Percentiles rank a stretch among this genome's conserved stretches.
phyloP scores from a whole-genome alignment of 2,797 vertebrate genomes.

The Myoxocephalus aenaeus region DNA sequence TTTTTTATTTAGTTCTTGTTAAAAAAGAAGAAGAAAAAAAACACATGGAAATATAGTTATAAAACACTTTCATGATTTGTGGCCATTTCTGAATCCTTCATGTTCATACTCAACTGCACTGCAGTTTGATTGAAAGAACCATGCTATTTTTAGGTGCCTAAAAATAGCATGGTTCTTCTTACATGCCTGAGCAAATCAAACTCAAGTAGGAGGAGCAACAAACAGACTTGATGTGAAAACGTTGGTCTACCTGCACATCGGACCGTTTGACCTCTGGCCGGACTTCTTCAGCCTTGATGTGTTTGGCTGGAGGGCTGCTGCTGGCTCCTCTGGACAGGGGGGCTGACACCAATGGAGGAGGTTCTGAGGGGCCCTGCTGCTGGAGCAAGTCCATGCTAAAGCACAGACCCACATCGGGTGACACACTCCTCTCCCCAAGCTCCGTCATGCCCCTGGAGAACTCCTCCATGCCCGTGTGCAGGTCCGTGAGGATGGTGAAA shows the following conservation, averaged over 20 bases:
- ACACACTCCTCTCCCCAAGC: conserved; percentile 83
- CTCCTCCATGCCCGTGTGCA: conserved; percentile 96
- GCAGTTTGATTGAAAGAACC: conserved; percentile 5
- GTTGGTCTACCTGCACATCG: conserved; percentile 70
- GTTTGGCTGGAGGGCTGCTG: conserved; percentile 75
- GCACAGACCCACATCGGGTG: conserved; percentile 90
- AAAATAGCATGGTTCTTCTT: conserved; percentile 10
- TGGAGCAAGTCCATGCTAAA: conserved; percentile 84
- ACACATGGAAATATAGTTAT: neutral
- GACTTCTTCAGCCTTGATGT: conserved; percentile 65
- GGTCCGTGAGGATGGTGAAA: conserved; percentile 96
- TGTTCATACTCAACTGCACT: neutral
- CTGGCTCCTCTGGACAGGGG: conserved; percentile 60
- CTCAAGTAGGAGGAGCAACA: neutral
- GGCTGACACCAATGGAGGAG: conserved; percentile 60
- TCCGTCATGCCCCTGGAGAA: conserved; percentile 90
- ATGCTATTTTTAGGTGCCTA: conserved; percentile 11
- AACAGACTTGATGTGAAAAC: neutral
- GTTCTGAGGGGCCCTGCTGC: conserved; percentile 74
- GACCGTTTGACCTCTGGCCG: conserved; percentile 71
- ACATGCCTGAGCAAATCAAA: conserved; percentile 4
- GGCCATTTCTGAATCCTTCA: neutral
- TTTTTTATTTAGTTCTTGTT: neutral
- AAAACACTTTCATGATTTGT: conserved; percentile 6
- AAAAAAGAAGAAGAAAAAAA: neutral